Percentiles rank a stretch among this genome's conserved stretches.
phyloP scores from a whole-genome alignment of 2,113 vertebrate genomes.

The Solea senegalensis region DNA sequence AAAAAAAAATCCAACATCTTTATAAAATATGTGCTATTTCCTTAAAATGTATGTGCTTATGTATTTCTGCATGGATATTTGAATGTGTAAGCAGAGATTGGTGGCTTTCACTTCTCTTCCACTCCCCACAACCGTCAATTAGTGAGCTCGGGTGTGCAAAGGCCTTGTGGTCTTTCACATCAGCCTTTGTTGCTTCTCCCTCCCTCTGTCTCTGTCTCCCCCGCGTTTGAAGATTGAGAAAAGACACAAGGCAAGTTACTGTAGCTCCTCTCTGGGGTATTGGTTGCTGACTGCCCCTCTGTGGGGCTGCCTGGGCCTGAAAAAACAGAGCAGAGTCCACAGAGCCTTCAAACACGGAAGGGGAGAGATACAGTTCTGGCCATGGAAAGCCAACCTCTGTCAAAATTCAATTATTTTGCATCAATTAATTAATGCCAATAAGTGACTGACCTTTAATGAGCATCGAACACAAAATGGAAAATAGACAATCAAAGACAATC shows the following conservation, averaged over 20 bases:
- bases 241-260: conserved; percentile 79
- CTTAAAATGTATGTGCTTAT: conserved; percentile 1
- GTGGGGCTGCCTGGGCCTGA: conserved; percentile 52
- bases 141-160: conserved; percentile 70
- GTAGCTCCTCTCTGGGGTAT: conserved; percentile 72
- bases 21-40: background rate
- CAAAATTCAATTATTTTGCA: background rate
- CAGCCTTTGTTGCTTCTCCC: conserved; percentile 76
- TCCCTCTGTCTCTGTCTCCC: conserved; percentile 41
- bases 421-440: too few species aligned
- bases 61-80: conserved; percentile 37
- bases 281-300: conserved; percentile 67
- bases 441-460: too few species aligned
- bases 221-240: conserved; percentile 79
- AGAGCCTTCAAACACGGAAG: conserved; percentile 68
- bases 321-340: conserved; percentile 63
- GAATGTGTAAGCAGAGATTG: conserved; percentile 43
- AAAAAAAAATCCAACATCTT: background rate
- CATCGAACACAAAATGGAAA: too few species aligned
- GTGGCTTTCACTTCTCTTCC: conserved; percentile 69
- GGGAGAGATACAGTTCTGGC: conserved; percentile 23
- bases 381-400: conserved; percentile 33
- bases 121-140: conserved; percentile 82
- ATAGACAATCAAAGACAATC: too few species aligned
- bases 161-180: conserved; percentile 72